These are phyloP conservation scores for Narcine bancroftii DNA, from an alignment of 2,113 vertebrate species.

Conservation along the genomic window DNA sequence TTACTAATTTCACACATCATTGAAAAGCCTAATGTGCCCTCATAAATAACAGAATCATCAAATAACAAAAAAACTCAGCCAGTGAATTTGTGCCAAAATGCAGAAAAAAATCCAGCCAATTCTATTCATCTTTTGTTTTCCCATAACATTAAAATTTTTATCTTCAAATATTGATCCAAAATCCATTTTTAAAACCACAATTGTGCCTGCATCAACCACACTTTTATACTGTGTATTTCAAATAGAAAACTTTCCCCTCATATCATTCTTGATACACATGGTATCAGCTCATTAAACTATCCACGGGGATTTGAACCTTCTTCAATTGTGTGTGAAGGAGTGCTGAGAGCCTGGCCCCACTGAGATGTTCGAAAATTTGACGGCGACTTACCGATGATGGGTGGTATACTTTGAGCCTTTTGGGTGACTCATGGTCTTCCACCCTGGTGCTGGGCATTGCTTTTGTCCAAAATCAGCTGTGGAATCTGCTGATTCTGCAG, in stretches of 20 bases:
- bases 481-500: slow-evolving; percentile 69
- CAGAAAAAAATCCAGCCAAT: too few relatives aligned
- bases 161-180: too few relatives aligned
- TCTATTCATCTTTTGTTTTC: too few relatives aligned
- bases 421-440: slow-evolving; percentile 70
- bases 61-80: too few relatives aligned
- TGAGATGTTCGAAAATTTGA: not conserved
- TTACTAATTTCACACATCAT: not conserved
- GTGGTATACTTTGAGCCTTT: slow-evolving; percentile 89
- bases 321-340: not conserved
- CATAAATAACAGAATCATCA: not conserved
- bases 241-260: too few relatives aligned
- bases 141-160: not conserved
- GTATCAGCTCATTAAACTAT: not conserved
- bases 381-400: slow-evolving; percentile 78
- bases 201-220: too few relatives aligned
- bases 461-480: slow-evolving; percentile 54
- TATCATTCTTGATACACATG: not conserved
- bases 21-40: not conserved
- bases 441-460: slow-evolving; percentile 67
- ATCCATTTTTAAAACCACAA: too few relatives aligned
- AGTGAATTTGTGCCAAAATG: too few relatives aligned
- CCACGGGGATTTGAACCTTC: not conserved
- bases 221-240: too few relatives aligned
- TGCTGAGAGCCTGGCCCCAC: not conserved